A percentile compares a stretch with the other conserved stretches of the same genome.
These are phyloP conservation scores for Melieria picta DNA, from an alignment of 2,888 invertebrate genomes.

Conservation along the genomic window DNA sequence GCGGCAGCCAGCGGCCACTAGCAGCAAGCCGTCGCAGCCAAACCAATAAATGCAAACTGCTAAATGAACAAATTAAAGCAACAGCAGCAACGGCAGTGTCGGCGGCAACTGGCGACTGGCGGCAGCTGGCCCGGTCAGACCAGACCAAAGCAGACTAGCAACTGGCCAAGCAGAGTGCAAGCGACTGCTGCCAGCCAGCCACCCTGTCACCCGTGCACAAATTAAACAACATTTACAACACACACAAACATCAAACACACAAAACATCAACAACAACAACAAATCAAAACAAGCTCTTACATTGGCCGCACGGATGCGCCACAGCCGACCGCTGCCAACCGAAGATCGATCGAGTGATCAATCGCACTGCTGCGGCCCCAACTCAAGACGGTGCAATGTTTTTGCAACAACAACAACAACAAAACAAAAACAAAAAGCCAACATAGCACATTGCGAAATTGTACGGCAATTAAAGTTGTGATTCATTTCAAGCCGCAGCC, in stretches of 20 bases:
- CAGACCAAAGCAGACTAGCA: slow-evolving; percentile 11
- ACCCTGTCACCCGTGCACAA: slow-evolving; percentile 38
- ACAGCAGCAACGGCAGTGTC: slow-evolving; percentile 11
- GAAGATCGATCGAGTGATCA: no score
- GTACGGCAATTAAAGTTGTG: no score
- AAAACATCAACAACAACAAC: slow-evolving; percentile 1
- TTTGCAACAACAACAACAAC: no score
- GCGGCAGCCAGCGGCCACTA: slow-evolving; percentile 24
- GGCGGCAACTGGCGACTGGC: slow-evolving; percentile 10
- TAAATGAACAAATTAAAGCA: slow-evolving; percentile 38
- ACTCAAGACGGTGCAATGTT: no score
- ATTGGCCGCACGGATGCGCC: no score
- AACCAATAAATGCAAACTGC: slow-evolving; percentile 32
- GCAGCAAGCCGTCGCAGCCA: background rate
- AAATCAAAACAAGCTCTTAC: background rate
- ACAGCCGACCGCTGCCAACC: no score
- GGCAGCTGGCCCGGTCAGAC: slow-evolving; percentile 3
- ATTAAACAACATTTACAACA: slow-evolving; percentile 27
- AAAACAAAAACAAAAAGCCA: no score
- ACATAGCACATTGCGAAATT: no score
- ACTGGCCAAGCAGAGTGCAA: background rate
- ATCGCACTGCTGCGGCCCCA: no score
- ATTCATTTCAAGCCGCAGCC: no score
- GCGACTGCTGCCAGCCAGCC: slow-evolving; percentile 27
- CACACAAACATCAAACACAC: slow-evolving; percentile 6